Base-by-base conservation (phyloP, 2,888 invertebrate genomes). In the Ichneumoninae sp. region DNA sequence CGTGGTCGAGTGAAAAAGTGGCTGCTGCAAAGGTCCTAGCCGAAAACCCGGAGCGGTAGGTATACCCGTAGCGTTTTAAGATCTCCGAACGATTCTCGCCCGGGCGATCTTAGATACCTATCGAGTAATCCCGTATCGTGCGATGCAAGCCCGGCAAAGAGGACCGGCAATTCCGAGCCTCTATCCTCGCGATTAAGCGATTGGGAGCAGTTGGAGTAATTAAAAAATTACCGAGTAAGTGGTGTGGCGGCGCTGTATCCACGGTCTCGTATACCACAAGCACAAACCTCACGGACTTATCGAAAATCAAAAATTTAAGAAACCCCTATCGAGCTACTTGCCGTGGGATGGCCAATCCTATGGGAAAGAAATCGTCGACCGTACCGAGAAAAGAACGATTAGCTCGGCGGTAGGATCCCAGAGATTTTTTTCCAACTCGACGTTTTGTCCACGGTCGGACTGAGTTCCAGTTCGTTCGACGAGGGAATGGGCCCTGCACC, bases 111-210 rank as follows among this genome's bases (percentile, higher is more conserved):
- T 60, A 83, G 86, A 86, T 87, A 84, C 36, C 50, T 52, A 87
- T 87, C 87, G 84, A 81, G 85, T 87, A 87, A 87, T 87, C 86
- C 85, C 83, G 78, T 85, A 83, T 86, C 80, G 74, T 47, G 73
- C 66, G 73, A 68, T 73, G 79, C 69, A 22, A 85, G 47, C 70
- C 57, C 50, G 57, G 57, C 36, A 76, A 80, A 83, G 76, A 83
- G 33, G 69, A 16, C 81, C 78, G 68, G 71, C 65, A 26, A 30
- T 30, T 19, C 47, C 40, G 52, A 30, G 76, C 50, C n/a, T 77
- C 50, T 50, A 78, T 82, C 71, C 73, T 8, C 60, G 30, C 22
- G 66, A 66, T 44, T 26, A 22, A 81, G 57, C 70, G 54, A 50
- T 69, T 78, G 77, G 74, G 77, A 74, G 81, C 78, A 81, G 81